Conservation (phyloP, 1,140 invertebrate species). For the Leguminivora glycinivorella region DNA sequence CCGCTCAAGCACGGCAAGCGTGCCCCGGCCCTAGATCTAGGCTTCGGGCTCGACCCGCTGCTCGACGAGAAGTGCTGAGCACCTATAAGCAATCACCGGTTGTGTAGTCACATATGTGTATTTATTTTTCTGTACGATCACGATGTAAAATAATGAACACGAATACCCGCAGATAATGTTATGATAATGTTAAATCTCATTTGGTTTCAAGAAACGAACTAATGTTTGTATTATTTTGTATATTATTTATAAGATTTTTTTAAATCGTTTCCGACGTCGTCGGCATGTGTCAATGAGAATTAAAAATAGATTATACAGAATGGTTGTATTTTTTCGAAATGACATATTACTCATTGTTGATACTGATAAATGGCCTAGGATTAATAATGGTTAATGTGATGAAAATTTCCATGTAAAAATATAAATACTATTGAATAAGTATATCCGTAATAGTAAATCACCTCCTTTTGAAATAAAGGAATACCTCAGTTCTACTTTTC, state of each 20-base stretch:
- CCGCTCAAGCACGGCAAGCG: conserved; percentile 54
- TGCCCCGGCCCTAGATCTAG: conserved; percentile 60
- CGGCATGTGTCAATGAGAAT: conserved; percentile 53
- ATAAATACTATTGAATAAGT: conserved; percentile 77
- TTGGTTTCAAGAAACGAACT: conserved; percentile 57
- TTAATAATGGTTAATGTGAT: conserved; percentile 74
- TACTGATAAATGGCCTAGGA: conserved; percentile 73
- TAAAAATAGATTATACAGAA: conserved; percentile 73
- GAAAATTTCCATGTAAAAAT: conserved; percentile 78
- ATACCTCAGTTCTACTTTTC: conserved; percentile 70
- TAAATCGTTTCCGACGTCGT: conserved; percentile 58
- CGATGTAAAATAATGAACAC: conserved; percentile 61
- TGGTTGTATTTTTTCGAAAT: conserved; percentile 74
- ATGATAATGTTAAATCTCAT: conserved; percentile 69
- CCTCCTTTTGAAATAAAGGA: conserved; percentile 73
- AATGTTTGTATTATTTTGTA: conserved; percentile 80
- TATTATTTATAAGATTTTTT: conserved; percentile 79
- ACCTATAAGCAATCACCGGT: conserved; percentile 61
- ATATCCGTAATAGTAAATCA: conserved; percentile 74
- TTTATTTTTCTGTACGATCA: conserved; percentile 75
- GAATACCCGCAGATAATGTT: conserved; percentile 61
- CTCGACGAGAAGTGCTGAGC: conserved; percentile 77
- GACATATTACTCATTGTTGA: conserved; percentile 69
- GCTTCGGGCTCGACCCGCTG: conserved; percentile 70
- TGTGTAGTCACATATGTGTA: conserved; percentile 72